Base-by-base conservation (phyloP, 2,888 invertebrate species). In the Plagodis pulveraria region DNA sequence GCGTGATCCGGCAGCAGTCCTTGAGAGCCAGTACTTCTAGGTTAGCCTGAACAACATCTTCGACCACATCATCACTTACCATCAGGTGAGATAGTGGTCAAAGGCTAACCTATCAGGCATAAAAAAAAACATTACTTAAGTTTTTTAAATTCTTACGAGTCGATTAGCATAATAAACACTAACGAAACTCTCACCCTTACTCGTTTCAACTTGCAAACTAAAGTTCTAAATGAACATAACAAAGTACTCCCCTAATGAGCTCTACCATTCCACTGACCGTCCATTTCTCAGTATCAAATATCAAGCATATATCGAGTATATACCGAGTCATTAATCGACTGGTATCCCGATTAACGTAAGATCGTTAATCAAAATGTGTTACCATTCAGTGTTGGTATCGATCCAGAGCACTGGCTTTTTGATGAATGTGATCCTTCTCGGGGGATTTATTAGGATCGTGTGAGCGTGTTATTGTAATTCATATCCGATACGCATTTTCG, bases 351-450 rank as follows among this genome's bases (percentile, higher is more conserved):
- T 76, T 75, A 76, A 74, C 72, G 63, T 51, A 58, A 61, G 58
- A 61, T 76, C 75, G 75, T 77, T 73, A 74, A 77, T 78, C 78
- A 77, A 70, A 66, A 66, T 65, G 67, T 67, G 67, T 65, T 66
- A 61, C 66, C 67, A 69, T 71, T 72, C 66, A 63, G 70, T 51
- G 36, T 33, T 52, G 45, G 54, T 71, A 72, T 68, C 66, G 66
- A 67, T 63, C 63, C 57, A 50, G 38, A 9, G 57, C 55, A 33
- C 50, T 61, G 64, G 63, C 67, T 65, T 66, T 59, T 66, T 65
- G 63, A 65, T 65, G 57, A 67, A 69, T 63, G 57, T 57, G 46
- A 58, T 59, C 54, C 51, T 33, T 54, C 54, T 50, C 57, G 8
- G 42, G 36, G 45, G 55, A 22, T 54, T 58, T 56, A 65, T 65